Evolutionary conservation across 2,888 invertebrate genomes (phyloP).

Genomic region (Adelognathus sp.): DNA sequence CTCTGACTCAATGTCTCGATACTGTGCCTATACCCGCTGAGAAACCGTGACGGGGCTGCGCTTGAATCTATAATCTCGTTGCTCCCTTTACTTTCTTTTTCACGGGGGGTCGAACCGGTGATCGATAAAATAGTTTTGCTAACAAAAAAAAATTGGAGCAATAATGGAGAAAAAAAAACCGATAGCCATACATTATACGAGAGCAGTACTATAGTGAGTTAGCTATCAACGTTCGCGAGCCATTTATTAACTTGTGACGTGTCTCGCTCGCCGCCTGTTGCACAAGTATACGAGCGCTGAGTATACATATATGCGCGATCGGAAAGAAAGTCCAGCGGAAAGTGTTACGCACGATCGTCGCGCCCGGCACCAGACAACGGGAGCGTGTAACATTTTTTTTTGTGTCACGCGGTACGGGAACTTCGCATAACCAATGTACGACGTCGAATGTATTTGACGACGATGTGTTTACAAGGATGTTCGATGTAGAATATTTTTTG

Average conservation of each 20-base stretch:
- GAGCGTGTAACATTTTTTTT: neutral
- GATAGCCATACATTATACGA: neutral
- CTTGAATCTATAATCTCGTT: neutral
- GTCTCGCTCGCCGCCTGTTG: slow-evolving; percentile 33
- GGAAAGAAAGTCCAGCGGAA: slow-evolving; percentile 68
- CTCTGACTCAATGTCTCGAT: slow-evolving; percentile 38
- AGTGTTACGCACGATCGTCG: slow-evolving; percentile 63
- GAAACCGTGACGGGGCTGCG: neutral
- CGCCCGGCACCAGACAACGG: neutral
- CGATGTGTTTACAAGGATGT: no score
- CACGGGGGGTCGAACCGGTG: neutral
- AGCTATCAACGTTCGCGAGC: neutral
- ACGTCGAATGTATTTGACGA: neutral
- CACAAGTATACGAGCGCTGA: no score
- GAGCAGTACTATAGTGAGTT: neutral
- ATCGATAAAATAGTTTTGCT: neutral
- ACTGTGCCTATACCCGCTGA: no score
- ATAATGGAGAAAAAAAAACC: neutral
- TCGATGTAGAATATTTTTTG: no score
- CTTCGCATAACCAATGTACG: neutral
- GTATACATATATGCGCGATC: slow-evolving; percentile 38
- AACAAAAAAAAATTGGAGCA: neutral
- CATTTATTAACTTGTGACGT: slow-evolving; percentile 46
- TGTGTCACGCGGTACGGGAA: neutral
- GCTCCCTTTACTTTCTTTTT: slow-evolving; percentile 1